These are phyloP conservation scores for Xerus rutilus DNA, from an alignment of 2,797 vertebrate species.

Conservation along the genomic window DNA sequence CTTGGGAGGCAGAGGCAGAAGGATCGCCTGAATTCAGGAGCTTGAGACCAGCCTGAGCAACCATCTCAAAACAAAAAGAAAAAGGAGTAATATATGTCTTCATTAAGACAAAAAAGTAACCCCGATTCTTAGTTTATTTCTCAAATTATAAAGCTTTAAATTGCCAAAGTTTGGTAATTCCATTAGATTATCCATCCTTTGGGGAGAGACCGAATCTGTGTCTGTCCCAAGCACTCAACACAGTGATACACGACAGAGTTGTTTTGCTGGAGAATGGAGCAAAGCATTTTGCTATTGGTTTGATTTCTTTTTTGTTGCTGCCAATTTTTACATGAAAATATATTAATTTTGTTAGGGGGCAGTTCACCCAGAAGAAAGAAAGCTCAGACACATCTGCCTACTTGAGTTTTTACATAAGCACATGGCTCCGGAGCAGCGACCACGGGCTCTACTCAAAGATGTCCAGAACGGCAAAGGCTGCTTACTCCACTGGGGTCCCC, in stretches of 20 bases:
- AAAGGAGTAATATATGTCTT: background rate
- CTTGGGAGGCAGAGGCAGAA: too few relatives aligned
- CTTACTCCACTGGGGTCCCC: background rate
- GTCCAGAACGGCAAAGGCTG: background rate
- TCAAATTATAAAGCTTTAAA: slow-evolving; percentile 22
- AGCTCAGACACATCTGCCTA: background rate
- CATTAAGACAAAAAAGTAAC: background rate
- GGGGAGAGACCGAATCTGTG: background rate
- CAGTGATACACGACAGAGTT: background rate
- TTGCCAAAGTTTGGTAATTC: background rate
- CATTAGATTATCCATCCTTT: background rate
- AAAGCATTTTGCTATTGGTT: background rate
- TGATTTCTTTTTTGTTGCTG: background rate
- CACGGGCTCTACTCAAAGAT: background rate
- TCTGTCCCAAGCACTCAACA: background rate
- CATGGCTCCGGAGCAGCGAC: background rate
- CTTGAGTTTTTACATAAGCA: background rate
- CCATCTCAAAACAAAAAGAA: too few relatives aligned
- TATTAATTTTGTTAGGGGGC: background rate
- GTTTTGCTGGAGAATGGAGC: background rate
- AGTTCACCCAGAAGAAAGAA: slow-evolving; percentile 10
- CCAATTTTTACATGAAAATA: background rate
- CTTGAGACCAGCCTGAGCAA: too few relatives aligned
- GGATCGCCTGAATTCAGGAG: too few relatives aligned
- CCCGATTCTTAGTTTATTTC: background rate